Conservation (phyloP, 2,797 vertebrate genomes). For the Trachurus trachurus region DNA sequence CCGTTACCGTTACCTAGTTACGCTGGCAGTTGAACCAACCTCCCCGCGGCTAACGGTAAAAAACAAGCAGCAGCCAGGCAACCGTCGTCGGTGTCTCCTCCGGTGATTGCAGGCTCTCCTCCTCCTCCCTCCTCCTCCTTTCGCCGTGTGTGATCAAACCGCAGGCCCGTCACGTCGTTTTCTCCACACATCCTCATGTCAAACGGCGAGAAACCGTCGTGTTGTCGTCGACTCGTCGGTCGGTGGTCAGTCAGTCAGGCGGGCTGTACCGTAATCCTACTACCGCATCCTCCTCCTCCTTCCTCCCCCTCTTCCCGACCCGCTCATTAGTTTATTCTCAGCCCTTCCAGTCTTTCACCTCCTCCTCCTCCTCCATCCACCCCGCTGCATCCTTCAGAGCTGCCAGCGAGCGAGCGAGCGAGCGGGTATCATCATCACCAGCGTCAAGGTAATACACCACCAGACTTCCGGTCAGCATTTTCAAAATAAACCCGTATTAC, state of each 20-base stretch:
- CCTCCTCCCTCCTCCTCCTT: not conserved
- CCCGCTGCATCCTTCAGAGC: constrained; percentile 79
- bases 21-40: not conserved
- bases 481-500: constrained; percentile 54
- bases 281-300: constrained; percentile 73
- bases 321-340: constrained; percentile 64
- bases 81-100: constrained; percentile 36
- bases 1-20: too few species aligned
- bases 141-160: constrained; percentile 44
- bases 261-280: constrained; percentile 66
- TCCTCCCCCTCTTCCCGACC: constrained; percentile 28
- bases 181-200: constrained; percentile 41
- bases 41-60: not conserved
- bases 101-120: constrained; percentile 23
- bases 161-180: constrained; percentile 47
- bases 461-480: constrained; percentile 32
- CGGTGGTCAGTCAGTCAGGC: not conserved
- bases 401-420: constrained; percentile 2
- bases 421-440: constrained; percentile 52
- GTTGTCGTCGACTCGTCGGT: too few species aligned
- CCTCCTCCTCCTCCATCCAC: constrained; percentile 83
- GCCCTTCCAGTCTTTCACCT: constrained; percentile 60
- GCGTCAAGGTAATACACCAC: not conserved
- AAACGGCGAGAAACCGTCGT: constrained; percentile 43
- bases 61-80: not conserved